Evolutionary conservation across 2,797 vertebrate genomes (phyloP).

Genomic region (Pangasius krempfi): DNA sequence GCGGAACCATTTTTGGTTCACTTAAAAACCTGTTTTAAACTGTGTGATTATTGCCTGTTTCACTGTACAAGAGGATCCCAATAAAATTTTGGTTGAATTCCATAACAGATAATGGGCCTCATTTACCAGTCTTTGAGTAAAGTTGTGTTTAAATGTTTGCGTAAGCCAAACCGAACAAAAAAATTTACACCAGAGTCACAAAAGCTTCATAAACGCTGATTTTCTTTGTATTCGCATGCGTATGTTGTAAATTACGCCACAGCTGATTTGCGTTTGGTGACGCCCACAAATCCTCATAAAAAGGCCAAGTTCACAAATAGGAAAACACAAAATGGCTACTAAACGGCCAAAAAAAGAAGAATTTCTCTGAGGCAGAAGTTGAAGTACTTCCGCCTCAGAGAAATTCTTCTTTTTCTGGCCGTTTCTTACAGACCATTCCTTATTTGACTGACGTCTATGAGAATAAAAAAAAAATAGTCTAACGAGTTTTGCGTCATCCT

Average conservation of each 20-base stretch:
- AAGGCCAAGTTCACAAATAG: not conserved
- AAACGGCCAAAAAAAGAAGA: not conserved
- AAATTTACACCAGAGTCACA: not conserved
- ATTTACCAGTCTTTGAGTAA: not conserved
- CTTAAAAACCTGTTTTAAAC: too few relatives aligned
- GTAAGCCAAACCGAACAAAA: not conserved
- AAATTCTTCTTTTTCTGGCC: too few relatives aligned
- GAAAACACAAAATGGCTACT: not conserved
- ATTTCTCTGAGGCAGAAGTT: not conserved
- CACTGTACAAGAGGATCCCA: not conserved
- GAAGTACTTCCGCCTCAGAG: too few relatives aligned
- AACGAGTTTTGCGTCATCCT: not conserved
- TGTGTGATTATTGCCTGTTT: not conserved
- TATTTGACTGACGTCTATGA: not conserved
- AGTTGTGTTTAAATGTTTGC: not conserved
- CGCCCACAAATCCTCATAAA: not conserved
- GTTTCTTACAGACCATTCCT: too few relatives aligned
- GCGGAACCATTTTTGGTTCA: not conserved
- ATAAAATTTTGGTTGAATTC: not conserved
- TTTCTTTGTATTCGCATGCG: not conserved
- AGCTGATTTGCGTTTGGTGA: not conserved
- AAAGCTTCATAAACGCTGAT: not conserved
- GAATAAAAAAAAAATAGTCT: not conserved
- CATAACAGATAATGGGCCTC: not conserved
- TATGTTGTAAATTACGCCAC: not conserved